phyloP scores from a whole-genome alignment of 2,888 invertebrate genomes.

The Clistopyga incitator region DNA sequence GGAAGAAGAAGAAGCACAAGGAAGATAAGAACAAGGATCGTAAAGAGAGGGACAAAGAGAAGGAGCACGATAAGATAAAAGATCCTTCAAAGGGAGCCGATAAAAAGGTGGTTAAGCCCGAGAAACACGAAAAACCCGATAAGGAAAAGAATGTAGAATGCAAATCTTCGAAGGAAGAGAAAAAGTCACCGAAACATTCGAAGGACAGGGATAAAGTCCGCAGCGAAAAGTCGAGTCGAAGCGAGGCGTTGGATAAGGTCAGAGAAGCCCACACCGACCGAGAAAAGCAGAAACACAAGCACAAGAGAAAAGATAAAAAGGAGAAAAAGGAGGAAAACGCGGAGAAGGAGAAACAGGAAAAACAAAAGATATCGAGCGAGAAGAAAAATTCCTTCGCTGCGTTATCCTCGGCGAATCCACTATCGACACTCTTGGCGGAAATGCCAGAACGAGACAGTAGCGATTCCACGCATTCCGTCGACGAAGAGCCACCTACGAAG shows the following conservation, averaged over 20 bases:
- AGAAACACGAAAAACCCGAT: constrained; percentile 86
- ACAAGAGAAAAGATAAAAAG: constrained; percentile 86
- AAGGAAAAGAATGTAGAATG: constrained; percentile 85
- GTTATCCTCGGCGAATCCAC: constrained; percentile 84
- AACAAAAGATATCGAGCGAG: constrained; percentile 78
- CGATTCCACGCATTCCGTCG: constrained; percentile 79
- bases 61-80: constrained; percentile 84
- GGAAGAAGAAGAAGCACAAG: constrained; percentile 86
- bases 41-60: constrained; percentile 82
- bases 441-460: constrained; percentile 80
- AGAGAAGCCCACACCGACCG: constrained; percentile 80
- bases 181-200: constrained; percentile 76
- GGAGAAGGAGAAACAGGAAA: constrained; percentile 86
- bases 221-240: constrained; percentile 67
- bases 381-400: constrained; percentile 74
- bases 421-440: constrained; percentile 79
- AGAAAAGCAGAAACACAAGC: constrained; percentile 85
- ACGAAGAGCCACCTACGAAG: constrained; percentile 76
- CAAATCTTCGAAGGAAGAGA: constrained; percentile 83
- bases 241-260: constrained; percentile 75
- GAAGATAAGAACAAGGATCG: constrained; percentile 87
- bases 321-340: constrained; percentile 88
- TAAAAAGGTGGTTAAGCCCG: constrained; percentile 87
- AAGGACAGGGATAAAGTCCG: constrained; percentile 73
- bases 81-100: constrained; percentile 84